phyloP scores from a whole-genome alignment of 2,888 invertebrate genomes.

The Rhagophthalmus giganteus region DNA sequence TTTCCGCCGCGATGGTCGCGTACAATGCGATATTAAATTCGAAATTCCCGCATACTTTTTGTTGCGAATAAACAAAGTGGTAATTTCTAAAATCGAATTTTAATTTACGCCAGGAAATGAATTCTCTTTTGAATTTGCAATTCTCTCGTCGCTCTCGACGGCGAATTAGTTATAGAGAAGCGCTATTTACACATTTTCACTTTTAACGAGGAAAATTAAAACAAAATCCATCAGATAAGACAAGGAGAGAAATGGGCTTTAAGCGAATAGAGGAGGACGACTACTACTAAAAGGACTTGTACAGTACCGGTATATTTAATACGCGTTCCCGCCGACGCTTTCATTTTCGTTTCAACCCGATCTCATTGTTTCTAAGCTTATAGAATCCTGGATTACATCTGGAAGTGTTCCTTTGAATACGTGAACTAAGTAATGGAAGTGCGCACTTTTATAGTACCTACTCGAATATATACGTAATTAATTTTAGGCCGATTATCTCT shows the following conservation, averaged over 20 bases:
- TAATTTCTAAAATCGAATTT: conserved; percentile 21
- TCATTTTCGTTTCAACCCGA: conserved; percentile 25
- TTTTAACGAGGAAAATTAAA: conserved; percentile 6
- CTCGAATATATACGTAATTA: conserved; percentile 13
- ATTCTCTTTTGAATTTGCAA: conserved; percentile 27
- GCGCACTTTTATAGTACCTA: conserved; percentile 19
- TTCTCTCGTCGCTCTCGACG: conserved; percentile 19
- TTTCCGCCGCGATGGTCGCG: conserved; percentile 3
- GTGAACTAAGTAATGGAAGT: conserved; percentile 23
- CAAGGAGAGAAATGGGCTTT: conserved; percentile 3
- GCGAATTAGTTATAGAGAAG: conserved; percentile 28
- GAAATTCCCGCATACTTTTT: conserved; percentile 7
- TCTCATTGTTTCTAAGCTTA: conserved; percentile 29
- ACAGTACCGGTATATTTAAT: conserved; percentile 21
- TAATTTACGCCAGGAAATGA: conserved; percentile 30
- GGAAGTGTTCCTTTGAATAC: conserved; percentile 25
- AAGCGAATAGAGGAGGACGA: conserved; percentile 4
- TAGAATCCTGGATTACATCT: conserved; percentile 27
- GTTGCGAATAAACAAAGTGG: conserved; percentile 3
- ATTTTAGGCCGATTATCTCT: conserved; percentile 7
- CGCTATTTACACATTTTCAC: conserved; percentile 29
- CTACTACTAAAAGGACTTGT: conserved; percentile 9
- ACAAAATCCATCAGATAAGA: conserved; percentile 23
- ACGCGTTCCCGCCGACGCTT: conserved; percentile 19
- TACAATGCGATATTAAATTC: conserved; percentile 16